Evolutionary conservation across 2,797 vertebrate species (phyloP).

Genomic region (Nannoperca obscura): DNA sequence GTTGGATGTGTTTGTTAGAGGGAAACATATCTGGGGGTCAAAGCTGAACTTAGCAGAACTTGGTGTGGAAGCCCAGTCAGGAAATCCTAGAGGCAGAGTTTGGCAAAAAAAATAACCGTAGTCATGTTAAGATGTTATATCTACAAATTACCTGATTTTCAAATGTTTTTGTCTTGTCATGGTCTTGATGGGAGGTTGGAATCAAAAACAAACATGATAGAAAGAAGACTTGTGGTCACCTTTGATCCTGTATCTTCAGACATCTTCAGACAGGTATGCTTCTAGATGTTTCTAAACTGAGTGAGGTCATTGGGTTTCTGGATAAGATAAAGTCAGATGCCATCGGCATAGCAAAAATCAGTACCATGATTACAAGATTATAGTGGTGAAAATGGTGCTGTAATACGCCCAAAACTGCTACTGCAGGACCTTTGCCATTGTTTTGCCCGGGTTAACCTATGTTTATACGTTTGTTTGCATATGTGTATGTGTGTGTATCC

Average conservation of each 20-base stretch:
- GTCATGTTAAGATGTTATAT: not conserved
- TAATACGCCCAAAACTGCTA: not conserved
- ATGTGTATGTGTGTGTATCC: not conserved
- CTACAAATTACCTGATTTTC: not conserved
- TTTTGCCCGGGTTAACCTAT: not conserved
- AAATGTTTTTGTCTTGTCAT: not conserved
- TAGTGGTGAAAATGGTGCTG: not conserved
- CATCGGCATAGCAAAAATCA: not conserved
- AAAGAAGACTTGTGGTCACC: no score
- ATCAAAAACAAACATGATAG: no score
- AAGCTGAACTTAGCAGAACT: not conserved
- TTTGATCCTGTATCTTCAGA: no score
- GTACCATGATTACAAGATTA: not conserved
- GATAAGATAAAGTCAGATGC: not conserved
- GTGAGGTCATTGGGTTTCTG: not conserved
- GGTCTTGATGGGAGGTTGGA: not conserved
- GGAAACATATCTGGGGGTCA: not conserved
- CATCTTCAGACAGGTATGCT: no score
- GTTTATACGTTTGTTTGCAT: not conserved
- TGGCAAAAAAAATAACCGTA: not conserved
- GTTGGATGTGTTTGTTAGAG: not conserved
- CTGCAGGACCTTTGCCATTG: not conserved
- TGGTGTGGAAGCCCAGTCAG: not conserved
- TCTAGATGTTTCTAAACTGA: not conserved
- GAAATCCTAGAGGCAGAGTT: not conserved